phyloP scores from a whole-genome alignment of 2,113 vertebrate species.

The Sorex araneus region DNA sequence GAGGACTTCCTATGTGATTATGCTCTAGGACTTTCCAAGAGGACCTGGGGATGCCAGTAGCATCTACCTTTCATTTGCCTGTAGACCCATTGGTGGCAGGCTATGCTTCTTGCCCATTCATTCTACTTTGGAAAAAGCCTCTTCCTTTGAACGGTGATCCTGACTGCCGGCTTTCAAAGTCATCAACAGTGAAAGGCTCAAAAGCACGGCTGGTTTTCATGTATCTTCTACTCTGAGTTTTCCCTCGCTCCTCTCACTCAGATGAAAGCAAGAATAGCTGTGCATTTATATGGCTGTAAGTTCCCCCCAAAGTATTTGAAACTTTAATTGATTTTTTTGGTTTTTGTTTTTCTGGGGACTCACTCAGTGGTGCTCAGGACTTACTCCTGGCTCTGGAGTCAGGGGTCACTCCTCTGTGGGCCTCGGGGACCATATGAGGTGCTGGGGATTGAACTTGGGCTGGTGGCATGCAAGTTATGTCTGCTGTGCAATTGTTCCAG shows the following conservation, averaged over 20 bases:
- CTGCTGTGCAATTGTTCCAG: no score
- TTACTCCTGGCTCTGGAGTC: no score
- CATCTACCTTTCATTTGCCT: background rate
- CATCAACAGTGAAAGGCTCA: background rate
- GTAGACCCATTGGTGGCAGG: background rate
- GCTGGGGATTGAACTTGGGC: no score
- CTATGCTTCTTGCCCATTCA: background rate
- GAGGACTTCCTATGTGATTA: background rate
- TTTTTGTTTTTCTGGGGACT: no score
- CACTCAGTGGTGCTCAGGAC: no score
- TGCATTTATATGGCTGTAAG: slow-evolving; percentile 9
- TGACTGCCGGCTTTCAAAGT: slow-evolving; percentile 41
- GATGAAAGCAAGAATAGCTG: slow-evolving; percentile 38
- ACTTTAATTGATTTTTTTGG: background rate
- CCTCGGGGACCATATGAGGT: no score
- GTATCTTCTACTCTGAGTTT: slow-evolving; percentile 20
- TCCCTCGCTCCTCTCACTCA: background rate
- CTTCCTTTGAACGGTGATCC: background rate
- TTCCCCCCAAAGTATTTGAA: background rate
- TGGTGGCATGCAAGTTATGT: no score
- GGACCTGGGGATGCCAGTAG: background rate
- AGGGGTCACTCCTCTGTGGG: no score
- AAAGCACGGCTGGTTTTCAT: background rate
- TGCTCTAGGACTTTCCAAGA: background rate
- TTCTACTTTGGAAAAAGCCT: background rate